Evolutionary conservation across 2,888 invertebrate genomes (phyloP), one percentile per base, ranked within the genome.

Genomic region (Drosophila leonis): DNA sequence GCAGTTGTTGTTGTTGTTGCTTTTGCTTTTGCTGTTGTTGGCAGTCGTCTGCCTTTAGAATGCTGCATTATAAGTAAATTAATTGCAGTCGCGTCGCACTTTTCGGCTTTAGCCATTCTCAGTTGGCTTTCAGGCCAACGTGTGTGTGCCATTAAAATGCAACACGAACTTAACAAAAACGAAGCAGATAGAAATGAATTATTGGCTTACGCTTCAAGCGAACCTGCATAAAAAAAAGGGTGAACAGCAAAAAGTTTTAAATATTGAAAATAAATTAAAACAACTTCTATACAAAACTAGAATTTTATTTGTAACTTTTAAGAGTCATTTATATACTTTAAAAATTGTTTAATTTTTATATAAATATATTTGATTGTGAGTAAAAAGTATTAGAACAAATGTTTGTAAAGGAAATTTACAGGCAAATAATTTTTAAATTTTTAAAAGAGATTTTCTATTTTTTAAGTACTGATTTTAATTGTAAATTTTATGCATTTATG

Each of bases 21-120:
- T 72, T 62, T 18, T 65, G 74, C 49, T 69, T 61, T 41, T 69
- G 75, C 13, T 51, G 31, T 63, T 59, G 65, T 59, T 72, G 71
- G 44, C 37, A n/a, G 41, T 52, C 65, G 78, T 72, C 68, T 73
- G 77, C 63, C 51, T 65, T 46, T 54, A 64, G 63, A 67, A 60
- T 82, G 71, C 59, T 82, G 88, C 83, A 85, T 71, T 87, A 65
- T 65, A 70, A 57, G 78, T 68, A 78, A 88, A 85, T 90, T 88
- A 85, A 86, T 90, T 90, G 90, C 85, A 90, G 80, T 80, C 87
- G 86, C 88, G 83, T 78, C 83, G 83, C 68, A 67, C 72, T 56
- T 84, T 83, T 76, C 60, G 76, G 72, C 71, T 60, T 75, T 52
- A 73, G 78, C 78, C 57, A 65, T 85, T 85, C 78, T 88, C 67